A percentile compares a stretch with the other conserved stretches of the same genome.
Evolutionary conservation across 1,140 invertebrate species (phyloP).

Genomic region (Tenebrio molitor): DNA sequence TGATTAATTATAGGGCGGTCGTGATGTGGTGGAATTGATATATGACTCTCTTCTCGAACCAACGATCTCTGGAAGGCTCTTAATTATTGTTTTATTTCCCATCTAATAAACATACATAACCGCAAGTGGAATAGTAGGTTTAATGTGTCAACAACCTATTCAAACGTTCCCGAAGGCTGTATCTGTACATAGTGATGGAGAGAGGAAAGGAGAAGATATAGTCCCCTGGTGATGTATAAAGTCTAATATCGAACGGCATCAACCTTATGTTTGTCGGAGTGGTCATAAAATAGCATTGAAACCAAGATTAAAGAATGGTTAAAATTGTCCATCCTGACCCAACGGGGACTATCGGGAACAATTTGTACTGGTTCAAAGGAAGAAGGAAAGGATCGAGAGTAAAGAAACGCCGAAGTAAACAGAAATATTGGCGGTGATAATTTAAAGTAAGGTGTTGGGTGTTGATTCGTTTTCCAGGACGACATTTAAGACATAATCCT

Average conservation of each 20-base stretch:
- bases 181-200: slow-evolving; percentile 15
- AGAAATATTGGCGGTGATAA: slow-evolving; percentile 14
- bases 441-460: slow-evolving; percentile 18
- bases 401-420: not conserved
- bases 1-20: slow-evolving; percentile 19
- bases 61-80: not conserved
- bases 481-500: slow-evolving; percentile 9
- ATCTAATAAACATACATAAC: slow-evolving; percentile 7
- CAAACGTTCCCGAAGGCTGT: slow-evolving; percentile 27
- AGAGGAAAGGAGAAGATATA: slow-evolving; percentile 35
- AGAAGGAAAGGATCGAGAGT: not conserved
- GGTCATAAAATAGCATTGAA: slow-evolving; percentile 42
- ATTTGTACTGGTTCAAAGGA: not conserved
- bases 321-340: slow-evolving; percentile 33
- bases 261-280: slow-evolving; percentile 44
- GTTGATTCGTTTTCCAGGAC: not conserved
- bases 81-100: slow-evolving; percentile 18
- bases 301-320: slow-evolving; percentile 40
- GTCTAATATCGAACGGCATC: slow-evolving; percentile 41
- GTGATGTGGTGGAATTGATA: slow-evolving; percentile 5
- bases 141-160: slow-evolving; percentile 32
- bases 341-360: slow-evolving; percentile 15
- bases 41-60: not conserved
- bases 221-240: slow-evolving; percentile 46
- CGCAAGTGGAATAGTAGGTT: slow-evolving; percentile 7